Percentiles rank a stretch among this genome's conserved stretches.
These are phyloP conservation scores for Odontophorus gujanensis DNA, from an alignment of 2,113 vertebrate species.

Conservation along the genomic window DNA sequence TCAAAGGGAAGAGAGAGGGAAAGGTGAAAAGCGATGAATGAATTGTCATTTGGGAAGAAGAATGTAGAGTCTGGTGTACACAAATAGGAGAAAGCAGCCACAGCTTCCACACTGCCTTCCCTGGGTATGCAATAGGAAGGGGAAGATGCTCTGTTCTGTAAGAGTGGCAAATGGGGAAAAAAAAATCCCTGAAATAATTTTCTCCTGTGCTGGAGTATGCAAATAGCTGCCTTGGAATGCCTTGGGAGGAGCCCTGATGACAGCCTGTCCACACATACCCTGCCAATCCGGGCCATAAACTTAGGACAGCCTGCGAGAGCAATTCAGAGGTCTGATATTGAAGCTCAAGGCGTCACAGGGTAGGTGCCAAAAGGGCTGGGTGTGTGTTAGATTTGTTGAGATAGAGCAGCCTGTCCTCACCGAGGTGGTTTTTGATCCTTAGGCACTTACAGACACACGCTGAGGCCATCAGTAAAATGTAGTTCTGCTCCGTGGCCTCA, in stretches of 20 bases:
- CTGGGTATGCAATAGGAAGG: neutral
- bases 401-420: neutral
- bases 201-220: neutral
- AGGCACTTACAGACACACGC: neutral
- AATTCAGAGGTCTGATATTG: neutral
- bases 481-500: neutral
- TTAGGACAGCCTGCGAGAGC: neutral
- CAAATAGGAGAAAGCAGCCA: neutral
- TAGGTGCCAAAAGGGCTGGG: neutral
- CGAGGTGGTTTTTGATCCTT: constrained; percentile 8
- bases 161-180: neutral
- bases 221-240: neutral
- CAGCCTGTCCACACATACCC: neutral
- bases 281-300: neutral
- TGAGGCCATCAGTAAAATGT: neutral
- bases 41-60: rapidly evolving
- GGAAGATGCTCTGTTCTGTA: neutral
- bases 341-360: neutral
- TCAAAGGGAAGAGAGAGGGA: neutral
- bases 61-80: neutral
- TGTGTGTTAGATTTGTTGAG: neutral
- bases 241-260: neutral
- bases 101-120: neutral
- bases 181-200: neutral
- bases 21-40: neutral